phyloP scores from a whole-genome alignment of 2,888 invertebrate species.

The Aquatica leii region DNA sequence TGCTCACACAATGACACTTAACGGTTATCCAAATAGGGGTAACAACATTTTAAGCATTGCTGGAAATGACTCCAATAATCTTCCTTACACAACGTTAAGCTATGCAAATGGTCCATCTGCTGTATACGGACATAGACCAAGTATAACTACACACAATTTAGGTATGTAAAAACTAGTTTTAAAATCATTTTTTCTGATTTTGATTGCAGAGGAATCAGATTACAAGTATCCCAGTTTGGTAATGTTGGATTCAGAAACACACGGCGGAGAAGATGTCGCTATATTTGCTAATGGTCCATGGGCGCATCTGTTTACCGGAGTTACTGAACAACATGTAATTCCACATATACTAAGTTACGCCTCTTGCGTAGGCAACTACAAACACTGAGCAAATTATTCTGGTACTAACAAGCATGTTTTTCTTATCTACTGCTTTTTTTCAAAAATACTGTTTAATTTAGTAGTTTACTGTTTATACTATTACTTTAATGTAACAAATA shows the following conservation, averaged over 20 bases:
- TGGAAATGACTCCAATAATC: constrained; percentile 63
- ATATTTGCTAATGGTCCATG: constrained; percentile 80
- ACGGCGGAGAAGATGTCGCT: constrained; percentile 82
- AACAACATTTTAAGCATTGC: constrained; percentile 64
- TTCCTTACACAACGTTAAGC: constrained; percentile 71
- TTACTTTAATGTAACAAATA: no score
- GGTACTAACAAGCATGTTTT: no score
- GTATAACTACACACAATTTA: constrained; percentile 63
- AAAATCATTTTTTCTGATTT: not conserved
- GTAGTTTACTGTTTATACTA: no score
- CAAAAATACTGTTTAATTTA: no score
- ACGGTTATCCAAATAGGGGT: constrained; percentile 77
- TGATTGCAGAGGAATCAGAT: constrained; percentile 59
- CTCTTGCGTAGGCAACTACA: constrained; percentile 67
- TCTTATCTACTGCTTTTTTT: no score
- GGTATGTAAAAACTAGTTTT: constrained; percentile 48
- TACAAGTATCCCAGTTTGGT: constrained; percentile 67
- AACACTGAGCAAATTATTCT: no score
- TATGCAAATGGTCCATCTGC: constrained; percentile 76
- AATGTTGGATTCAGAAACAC: constrained; percentile 70
- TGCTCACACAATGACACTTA: constrained; percentile 78
- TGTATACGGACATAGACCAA: constrained; percentile 59
- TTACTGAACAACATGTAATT: constrained; percentile 79
- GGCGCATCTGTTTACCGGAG: constrained; percentile 81
- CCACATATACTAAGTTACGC: constrained; percentile 80